Conservation (phyloP, 2,888 invertebrate species). For the Phlogophora meticulosa region DNA sequence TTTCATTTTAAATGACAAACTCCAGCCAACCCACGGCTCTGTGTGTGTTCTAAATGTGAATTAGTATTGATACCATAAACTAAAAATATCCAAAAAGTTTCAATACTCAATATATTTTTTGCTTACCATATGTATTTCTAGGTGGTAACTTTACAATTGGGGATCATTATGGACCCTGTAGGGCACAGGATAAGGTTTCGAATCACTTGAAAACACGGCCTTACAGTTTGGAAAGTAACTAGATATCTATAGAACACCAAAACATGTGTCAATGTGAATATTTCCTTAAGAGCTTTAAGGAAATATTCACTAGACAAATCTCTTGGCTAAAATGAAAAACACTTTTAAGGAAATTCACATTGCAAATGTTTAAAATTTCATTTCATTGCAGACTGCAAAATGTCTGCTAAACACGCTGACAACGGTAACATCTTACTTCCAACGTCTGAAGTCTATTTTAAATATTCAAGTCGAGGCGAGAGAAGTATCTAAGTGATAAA, state of each 20-base stretch:
- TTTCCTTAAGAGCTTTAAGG: neutral
- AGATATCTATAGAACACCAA: neutral
- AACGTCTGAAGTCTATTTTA: constrained; percentile 43
- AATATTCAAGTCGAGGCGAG: constrained; percentile 43
- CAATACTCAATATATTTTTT: too few species aligned
- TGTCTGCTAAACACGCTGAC: constrained; percentile 14
- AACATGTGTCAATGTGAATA: neutral
- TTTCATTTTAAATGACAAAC: too few species aligned
- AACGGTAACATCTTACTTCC: constrained; percentile 41
- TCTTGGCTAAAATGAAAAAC: constrained; percentile 3
- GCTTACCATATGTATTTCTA: too few species aligned
- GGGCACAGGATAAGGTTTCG: too few species aligned
- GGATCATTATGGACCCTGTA: too few species aligned
- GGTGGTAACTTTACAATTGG: too few species aligned
- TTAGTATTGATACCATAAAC: too few species aligned
- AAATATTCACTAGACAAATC: constrained; percentile 7
- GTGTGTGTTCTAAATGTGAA: too few species aligned
- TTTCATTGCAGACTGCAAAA: constrained; percentile 16
- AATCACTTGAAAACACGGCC: too few species aligned
- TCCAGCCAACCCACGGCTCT: too few species aligned
- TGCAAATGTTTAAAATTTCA: constrained; percentile 33
- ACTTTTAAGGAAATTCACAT: constrained; percentile 16
- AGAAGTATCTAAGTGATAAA: neutral
- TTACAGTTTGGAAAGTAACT: too few species aligned
- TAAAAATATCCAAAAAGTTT: too few species aligned